Evolutionary conservation across 2,113 vertebrate species (phyloP).

Genomic region (Nestor notabilis): DNA sequence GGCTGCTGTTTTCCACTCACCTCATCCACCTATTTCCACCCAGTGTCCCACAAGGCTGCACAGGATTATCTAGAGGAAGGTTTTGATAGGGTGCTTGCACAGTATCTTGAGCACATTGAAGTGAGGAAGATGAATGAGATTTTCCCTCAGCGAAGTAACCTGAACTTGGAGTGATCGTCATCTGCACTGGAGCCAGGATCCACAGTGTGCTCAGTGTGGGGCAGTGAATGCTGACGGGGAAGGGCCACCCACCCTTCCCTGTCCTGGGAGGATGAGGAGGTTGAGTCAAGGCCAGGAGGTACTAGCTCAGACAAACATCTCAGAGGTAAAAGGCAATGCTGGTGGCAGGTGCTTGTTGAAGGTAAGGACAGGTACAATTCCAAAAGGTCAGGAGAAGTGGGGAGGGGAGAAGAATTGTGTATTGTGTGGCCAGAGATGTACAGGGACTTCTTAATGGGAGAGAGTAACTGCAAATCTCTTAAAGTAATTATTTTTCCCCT

Average conservation of each 20-base stretch:
- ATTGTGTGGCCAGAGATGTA: background rate
- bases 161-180: background rate
- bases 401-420: background rate
- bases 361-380: background rate
- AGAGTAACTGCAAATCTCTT: background rate
- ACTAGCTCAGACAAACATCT: background rate
- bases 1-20: background rate
- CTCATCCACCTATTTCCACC: background rate
- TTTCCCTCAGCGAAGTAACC: background rate
- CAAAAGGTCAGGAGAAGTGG: background rate
- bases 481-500: background rate
- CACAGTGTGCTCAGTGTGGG: background rate
- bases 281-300: background rate
- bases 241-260: background rate
- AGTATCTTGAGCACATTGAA: background rate
- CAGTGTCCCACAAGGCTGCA: background rate
- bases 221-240: background rate
- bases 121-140: background rate
- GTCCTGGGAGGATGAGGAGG: background rate
- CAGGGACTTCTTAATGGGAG: background rate
- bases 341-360: background rate
- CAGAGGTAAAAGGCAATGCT: background rate
- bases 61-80: background rate
- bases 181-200: background rate
- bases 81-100: background rate